These are phyloP conservation scores for Pherbina coryleti DNA, from an alignment of 2,888 invertebrate genomes.

Conservation along the genomic window DNA sequence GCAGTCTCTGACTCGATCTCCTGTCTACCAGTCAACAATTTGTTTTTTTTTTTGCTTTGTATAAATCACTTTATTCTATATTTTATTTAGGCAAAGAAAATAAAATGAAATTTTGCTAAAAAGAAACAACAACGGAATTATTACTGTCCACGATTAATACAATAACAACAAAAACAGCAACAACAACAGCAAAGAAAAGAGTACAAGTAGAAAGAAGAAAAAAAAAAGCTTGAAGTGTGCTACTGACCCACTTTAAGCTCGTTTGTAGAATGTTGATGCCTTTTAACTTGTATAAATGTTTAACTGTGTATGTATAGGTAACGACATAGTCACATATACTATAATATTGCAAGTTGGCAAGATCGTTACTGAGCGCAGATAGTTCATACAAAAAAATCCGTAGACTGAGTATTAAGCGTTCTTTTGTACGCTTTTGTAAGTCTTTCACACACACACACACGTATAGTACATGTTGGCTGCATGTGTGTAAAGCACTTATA, in stretches of 20 bases:
- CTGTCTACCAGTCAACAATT: too few species aligned
- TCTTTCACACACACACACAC: constrained; percentile 12
- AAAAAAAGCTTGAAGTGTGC: constrained; percentile 45
- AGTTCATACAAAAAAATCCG: background rate
- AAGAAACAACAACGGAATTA: constrained; percentile 54
- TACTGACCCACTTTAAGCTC: constrained; percentile 41
- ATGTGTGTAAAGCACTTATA: background rate
- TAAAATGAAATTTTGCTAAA: constrained; percentile 40
- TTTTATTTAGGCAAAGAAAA: constrained; percentile 21
- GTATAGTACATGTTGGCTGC: background rate
- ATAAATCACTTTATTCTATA: constrained; percentile 1
- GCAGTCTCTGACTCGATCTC: too few species aligned
- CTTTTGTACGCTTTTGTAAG: background rate
- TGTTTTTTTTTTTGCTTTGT: too few species aligned
- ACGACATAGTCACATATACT: constrained; percentile 29
- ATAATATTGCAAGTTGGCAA: constrained; percentile 5
- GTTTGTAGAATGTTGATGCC: constrained; percentile 49
- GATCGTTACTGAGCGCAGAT: constrained; percentile 9
- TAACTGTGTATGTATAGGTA: background rate
- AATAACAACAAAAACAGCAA: constrained; percentile 47
- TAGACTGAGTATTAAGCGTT: background rate
- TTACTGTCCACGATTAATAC: constrained; percentile 61
- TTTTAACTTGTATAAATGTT: background rate
- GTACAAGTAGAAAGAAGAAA: constrained; percentile 46
- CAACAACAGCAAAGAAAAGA: constrained; percentile 41